Evolutionary conservation across 2,888 invertebrate genomes (phyloP).

Genomic region (Neoaliturus tenellus): DNA sequence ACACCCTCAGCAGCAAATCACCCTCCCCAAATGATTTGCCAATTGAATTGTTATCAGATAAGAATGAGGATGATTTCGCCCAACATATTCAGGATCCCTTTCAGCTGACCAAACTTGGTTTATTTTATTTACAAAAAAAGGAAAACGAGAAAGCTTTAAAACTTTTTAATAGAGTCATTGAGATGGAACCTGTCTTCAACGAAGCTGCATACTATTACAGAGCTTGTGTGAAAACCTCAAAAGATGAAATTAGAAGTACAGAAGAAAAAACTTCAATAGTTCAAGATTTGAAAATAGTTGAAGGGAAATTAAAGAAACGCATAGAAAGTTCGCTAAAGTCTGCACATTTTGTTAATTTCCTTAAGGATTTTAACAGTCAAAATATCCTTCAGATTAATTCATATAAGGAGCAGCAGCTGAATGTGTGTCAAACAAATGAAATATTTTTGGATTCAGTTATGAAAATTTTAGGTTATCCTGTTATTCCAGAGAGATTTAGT

Average conservation of each 20-base stretch:
- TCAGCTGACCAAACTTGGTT: slow-evolving; percentile 20
- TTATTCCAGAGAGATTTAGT: slow-evolving; percentile 54
- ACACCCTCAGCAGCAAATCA: slow-evolving; percentile 43
- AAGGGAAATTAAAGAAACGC: neutral
- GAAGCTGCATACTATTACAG: slow-evolving; percentile 69
- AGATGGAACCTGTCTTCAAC: slow-evolving; percentile 66
- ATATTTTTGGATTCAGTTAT: slow-evolving; percentile 61
- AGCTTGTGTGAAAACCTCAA: slow-evolving; percentile 62
- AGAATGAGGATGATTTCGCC: neutral
- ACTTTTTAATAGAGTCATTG: slow-evolving; percentile 66
- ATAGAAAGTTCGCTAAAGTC: neutral
- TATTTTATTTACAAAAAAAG: neutral
- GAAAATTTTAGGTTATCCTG: slow-evolving; percentile 61
- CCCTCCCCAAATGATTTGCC: too few species aligned
- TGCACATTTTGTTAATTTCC: slow-evolving; percentile 49
- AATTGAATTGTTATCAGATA: neutral
- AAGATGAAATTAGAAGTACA: slow-evolving; percentile 42
- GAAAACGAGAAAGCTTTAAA: slow-evolving; percentile 62
- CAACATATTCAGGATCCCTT: neutral
- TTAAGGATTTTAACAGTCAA: slow-evolving; percentile 62
- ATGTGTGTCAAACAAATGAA: slow-evolving; percentile 59
- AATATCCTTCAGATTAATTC: slow-evolving; percentile 64
- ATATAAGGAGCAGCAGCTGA: slow-evolving; percentile 63
- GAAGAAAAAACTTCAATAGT: neutral
- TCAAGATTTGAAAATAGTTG: neutral